Evolutionary conservation across 2,888 invertebrate species (phyloP), one percentile per base, ranked within the genome.

Genomic region (Gymnoscelis rufifasciata): DNA sequence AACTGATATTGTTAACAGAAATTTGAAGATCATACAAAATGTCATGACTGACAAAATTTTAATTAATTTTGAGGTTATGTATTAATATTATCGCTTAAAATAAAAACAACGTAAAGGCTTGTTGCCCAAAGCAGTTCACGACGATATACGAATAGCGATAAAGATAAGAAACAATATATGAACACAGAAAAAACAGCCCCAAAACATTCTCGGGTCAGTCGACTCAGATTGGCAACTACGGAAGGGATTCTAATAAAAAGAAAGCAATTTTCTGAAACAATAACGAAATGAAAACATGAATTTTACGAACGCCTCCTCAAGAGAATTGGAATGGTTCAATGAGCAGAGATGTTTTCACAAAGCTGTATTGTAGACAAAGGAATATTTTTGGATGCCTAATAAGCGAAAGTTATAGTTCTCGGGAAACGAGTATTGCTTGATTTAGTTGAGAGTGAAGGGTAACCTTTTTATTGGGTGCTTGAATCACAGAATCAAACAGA

Each of bases 181-280:
- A 36, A 39, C 24, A 19, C 11, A n/a, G n/a, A 5, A 35, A 35
- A 35, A 19, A 19, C 19, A 35, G 8, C 35, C 35, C 19, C 3
- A 35, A 19, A 35, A 19, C 35, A 35, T 35, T 15, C 35, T 15
- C 7, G 19, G 35, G 35, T 23, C 35, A 35, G 15, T 35, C 19
- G 35, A 27, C 19, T 40, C 40, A 51, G 33, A 40, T 26, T 45
- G 36, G 37, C 38, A 43, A 42, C 41, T 41, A 50, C 14, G 47
- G 24, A 35, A 47, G 38, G 43, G 42, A 47, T 46, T 43, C 26
- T 42, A 46, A 52, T 52, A 49, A 49, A 39, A 51, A 37, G 49
- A 54, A 54, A 51, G 43, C 51, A 52, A 57, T 55, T 44, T 48
- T 50, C 47, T 10, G 43, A 56, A 57, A 57, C 51, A 55, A 57